Evolutionary conservation across 2,113 vertebrate species (phyloP), one percentile per base, ranked within the genome.

Genomic region (Microcebus jonahi): DNA sequence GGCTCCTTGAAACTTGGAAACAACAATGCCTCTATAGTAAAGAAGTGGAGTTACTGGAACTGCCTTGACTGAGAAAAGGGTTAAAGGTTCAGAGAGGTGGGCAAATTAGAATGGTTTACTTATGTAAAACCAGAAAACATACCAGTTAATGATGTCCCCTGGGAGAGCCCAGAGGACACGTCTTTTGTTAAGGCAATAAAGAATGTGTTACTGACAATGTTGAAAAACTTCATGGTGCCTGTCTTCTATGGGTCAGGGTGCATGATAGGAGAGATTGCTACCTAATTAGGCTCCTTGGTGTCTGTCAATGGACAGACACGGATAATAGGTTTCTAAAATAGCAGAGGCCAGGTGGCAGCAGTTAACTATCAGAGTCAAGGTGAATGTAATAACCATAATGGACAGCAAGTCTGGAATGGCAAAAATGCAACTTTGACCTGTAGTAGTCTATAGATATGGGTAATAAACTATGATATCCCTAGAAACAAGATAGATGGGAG

Each of bases 41-140:
- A 93, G 45, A 95, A 93, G 23, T 77, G 29, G 48, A 94, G 36
- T 93, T 96, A 61, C 55, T 95, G 94, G 81, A 92, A 90, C 55
- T 95, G 68, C n/a, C 80, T 87, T 92, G 53, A 65, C 27, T 79
- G 23, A 96, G 68, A 65, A 53, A 90, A 45, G 53, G 59, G 36
- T 73, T n/a, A 91, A 82, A 92, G 65, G 34, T 48, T 68, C 70
- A 91, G 29, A 95, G n/a, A 65, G 17, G 55, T 84, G n/a, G 53
- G 61, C 20, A 88, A 93, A 88, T 59, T 85, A 80, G 65, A 88
- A 48, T 84, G 48, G 20, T 50, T 94, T 91, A 63, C 13, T 91
- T 81, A 85, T 29, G 36, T 70, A 80, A 59, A 45, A 85, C 18
- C 67, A 96, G 92, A 82, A 88, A 88, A 73, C 48, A 68, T 4